These are phyloP conservation scores for Gnathonemus longibarbis DNA, from an alignment of 2,113 vertebrate genomes.

Conservation along the genomic window DNA sequence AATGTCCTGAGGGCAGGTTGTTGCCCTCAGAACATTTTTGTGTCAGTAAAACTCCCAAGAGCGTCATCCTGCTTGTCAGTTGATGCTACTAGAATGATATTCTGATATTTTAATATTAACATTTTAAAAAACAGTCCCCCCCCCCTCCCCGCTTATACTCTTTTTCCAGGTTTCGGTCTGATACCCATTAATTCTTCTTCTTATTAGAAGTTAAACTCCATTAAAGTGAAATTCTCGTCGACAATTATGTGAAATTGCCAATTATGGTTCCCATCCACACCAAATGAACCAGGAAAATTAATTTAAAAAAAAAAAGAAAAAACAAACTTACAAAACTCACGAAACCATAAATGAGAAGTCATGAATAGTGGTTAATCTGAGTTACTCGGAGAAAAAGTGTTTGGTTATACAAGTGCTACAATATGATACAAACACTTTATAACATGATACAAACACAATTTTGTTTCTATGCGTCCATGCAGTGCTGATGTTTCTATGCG, in stretches of 20 bases:
- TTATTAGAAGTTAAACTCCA: slow-evolving; percentile 2
- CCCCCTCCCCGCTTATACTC: neutral
- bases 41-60: too few species aligned
- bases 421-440: neutral
- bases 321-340: neutral
- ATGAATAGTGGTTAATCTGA: neutral
- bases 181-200: neutral
- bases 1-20: too few species aligned
- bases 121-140: neutral
- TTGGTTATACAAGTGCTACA: neutral
- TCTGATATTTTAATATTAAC: neutral
- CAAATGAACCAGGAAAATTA: neutral
- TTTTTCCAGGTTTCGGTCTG: neutral
- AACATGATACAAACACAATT: neutral
- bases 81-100: neutral
- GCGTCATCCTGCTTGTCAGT: neutral
- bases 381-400: neutral
- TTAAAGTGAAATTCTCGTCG: neutral
- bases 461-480: too few species aligned
- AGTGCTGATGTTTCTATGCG: too few species aligned
- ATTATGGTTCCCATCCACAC: neutral
- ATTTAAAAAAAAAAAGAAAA: neutral
- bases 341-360: neutral
- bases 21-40: too few species aligned
- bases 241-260: neutral